Base-by-base conservation (phyloP, 2,888 invertebrate species). In the Coleophora deauratella region DNA sequence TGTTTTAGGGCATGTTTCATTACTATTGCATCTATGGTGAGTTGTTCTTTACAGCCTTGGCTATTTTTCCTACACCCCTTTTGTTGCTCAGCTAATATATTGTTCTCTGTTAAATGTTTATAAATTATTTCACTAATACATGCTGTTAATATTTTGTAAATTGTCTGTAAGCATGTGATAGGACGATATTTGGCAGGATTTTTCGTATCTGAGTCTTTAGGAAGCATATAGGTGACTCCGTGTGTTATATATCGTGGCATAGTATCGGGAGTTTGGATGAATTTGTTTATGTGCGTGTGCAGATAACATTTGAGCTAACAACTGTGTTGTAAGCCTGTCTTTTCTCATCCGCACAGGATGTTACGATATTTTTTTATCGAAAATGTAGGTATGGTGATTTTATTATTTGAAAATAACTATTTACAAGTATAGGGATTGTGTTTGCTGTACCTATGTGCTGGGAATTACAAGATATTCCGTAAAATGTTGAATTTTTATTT, bases 201-300 rank as follows among this genome's bases (percentile, higher is more conserved):
- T 7, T 1, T 38, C 1, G 2, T 4, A 15, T 38, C 14, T 12
- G 10, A 11, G 27, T 40, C 36, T 42, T 48, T 44, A 6, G 45
- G 42, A 9, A 54, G 31, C 49, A 55, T 49, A 11, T 46, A 49
- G 3, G 52, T 52, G 8, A 40, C 41, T 32, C 51, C 51, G 10
- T n/a, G n/a, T 10, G 48, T 46, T 2, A 51, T 33, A 13, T 40
- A 54, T 3, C 28, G 10, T 10, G 51, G 49, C 10, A 52, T 44
- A 1, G 27, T 37, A 0, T 41, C 8, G 0, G 45, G 47, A 7
- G 35, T 2, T 27, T 45, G 8, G 1, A 50, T 40, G 9, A 48
- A 48, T 8, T 41, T 13, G 33, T 48, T 51, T 8, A 28, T 8
- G 13, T n/a, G n/a, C 50, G 48, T 11, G 40, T 44, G 21, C 31